Evolutionary conservation across 2,888 invertebrate species (phyloP), one percentile per base, ranked within the genome.

Genomic region (Frankliniella fusca): DNA sequence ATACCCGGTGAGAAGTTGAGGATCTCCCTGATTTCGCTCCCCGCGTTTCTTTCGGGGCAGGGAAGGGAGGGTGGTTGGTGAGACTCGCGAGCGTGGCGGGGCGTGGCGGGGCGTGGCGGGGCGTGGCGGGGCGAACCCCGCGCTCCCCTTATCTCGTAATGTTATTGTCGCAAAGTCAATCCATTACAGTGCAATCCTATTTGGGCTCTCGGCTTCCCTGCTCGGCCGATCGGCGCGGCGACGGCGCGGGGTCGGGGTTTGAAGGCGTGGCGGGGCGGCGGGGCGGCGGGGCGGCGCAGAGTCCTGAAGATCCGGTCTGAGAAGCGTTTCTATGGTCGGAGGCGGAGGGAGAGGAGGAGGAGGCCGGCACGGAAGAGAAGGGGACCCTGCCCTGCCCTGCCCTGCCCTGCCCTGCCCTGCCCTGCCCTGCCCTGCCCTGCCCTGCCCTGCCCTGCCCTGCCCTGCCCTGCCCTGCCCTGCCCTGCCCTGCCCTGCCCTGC

Each of bases 121-220:
- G 70, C 70, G 27, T 12, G 70, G 70, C 23, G 70, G 7, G 70
- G 70, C 23, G 27, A 27, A 23, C 70, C 70, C 70, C 23, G 23
- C 70, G 0, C 23, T 23, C 70, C 70, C 70, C 70, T 76, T 76
- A 76, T 76, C 70, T 76, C 70, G 70, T 76, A 76, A 76, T 76
- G 70, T 76, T 76, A 76, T 76, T 76, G 70, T 76, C 70, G 70
- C 70, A 76, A 76, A 76, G 70, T 76, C 70, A 76, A 76, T 76
- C 70, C 70, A 76, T 76, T 76, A 76, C 70, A 76, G 70, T 76
- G 70, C 70, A 76, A 76, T 76, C 70, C 70, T 76, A 76, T 76
- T 76, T 76, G 70, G 70, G 70, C 54, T 54, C 54, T 20, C 20
- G 54, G 54, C 61, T 61, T 61, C 61, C 61, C 61, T 61, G 20